phyloP scores from a whole-genome alignment of 2,113 vertebrate species.

The Grammatotria lemairii region DNA sequence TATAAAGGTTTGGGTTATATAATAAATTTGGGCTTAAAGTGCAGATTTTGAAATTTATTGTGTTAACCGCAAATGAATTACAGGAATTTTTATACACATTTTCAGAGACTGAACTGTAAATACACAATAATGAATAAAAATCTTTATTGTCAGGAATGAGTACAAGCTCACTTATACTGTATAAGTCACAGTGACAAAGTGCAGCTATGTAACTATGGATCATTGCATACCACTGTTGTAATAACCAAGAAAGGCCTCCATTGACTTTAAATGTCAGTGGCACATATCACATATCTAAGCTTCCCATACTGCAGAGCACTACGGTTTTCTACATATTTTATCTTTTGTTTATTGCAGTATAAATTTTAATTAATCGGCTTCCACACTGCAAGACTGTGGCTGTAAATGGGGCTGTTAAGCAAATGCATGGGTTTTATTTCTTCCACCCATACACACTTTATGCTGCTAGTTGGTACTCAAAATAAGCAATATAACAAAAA shows the following conservation, averaged over 20 bases:
- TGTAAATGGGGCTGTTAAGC: background rate
- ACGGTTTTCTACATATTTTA: background rate
- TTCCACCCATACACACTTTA: background rate
- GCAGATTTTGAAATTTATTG: background rate
- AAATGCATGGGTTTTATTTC: background rate
- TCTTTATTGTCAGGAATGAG: background rate
- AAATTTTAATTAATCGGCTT: background rate
- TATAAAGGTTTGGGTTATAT: background rate
- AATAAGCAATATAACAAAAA: background rate
- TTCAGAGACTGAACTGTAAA: background rate
- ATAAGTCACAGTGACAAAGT: background rate
- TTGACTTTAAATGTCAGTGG: background rate
- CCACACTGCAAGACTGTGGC: background rate
- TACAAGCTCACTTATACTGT: background rate
- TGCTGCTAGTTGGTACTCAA: background rate
- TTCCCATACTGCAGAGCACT: background rate
- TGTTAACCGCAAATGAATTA: background rate
- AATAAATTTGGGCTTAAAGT: background rate
- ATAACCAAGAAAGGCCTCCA: background rate
- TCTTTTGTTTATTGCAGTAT: background rate
- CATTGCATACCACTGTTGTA: background rate
- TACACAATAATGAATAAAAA: background rate
- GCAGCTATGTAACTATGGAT: background rate
- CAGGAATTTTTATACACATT: background rate
- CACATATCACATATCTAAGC: background rate